Conservation (phyloP, 2,888 invertebrate genomes). For the Metalampra italica region DNA sequence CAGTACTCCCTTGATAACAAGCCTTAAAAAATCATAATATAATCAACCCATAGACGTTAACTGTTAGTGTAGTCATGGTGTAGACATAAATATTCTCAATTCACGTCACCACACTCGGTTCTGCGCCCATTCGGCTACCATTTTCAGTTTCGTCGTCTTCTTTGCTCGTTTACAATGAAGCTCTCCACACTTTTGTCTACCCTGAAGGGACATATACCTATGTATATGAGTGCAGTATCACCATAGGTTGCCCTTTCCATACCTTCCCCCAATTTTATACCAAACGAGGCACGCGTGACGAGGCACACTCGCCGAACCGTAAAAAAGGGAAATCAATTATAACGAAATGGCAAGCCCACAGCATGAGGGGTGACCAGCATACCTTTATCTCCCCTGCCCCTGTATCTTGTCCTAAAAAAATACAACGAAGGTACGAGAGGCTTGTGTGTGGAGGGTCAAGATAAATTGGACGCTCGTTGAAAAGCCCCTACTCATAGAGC, state of each 20-base stretch:
- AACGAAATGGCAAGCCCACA: slow-evolving; percentile 60
- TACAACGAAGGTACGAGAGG: slow-evolving; percentile 21
- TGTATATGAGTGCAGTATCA: slow-evolving; percentile 4
- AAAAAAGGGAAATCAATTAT: slow-evolving; percentile 75
- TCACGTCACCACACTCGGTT: too few species aligned
- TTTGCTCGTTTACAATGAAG: too few species aligned
- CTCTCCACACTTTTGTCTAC: too few species aligned
- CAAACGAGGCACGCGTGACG: slow-evolving; percentile 48
- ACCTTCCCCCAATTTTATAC: slow-evolving; percentile 38
- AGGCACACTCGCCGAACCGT: slow-evolving; percentile 59
- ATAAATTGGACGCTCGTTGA: slow-evolving; percentile 27
- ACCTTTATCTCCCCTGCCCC: slow-evolving; percentile 30
- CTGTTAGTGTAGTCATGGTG: too few species aligned
- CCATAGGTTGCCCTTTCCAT: slow-evolving; percentile 32
- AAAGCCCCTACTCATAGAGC: slow-evolving; percentile 42
- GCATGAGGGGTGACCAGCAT: slow-evolving; percentile 33
- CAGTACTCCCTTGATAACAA: too few species aligned
- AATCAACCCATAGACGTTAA: too few species aligned
- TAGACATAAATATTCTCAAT: too few species aligned
- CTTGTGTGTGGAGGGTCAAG: slow-evolving; percentile 27
- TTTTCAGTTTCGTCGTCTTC: too few species aligned
- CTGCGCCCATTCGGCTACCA: too few species aligned
- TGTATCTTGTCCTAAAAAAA: slow-evolving; percentile 12
- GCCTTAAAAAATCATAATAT: too few species aligned
- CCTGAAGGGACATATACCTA: slow-evolving; percentile 6